Base-by-base conservation (phyloP, 2,797 vertebrate species). In the Coranthus polyacanthus region DNA sequence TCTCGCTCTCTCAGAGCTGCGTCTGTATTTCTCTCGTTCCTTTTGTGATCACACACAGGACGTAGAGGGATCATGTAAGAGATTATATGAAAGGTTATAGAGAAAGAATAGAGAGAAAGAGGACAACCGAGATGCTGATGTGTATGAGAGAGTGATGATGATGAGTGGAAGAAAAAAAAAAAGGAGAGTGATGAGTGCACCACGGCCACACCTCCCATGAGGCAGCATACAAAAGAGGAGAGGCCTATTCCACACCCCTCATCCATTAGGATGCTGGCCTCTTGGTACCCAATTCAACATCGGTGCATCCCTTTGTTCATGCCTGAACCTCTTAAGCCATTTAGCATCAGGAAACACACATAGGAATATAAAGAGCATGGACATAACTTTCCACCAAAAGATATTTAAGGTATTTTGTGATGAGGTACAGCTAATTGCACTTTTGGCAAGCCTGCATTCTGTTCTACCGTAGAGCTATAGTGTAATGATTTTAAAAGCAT, bases 211-310 rank as follows among this genome's bases (percentile, higher is more conserved):
- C 58, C 63, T 68, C 50, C 60, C 62, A 57, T 32, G 51, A 67
- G 72, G 55, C 56, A 39, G 64, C 21, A 1, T 16, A 59, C 55
- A 71, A 64, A 73, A 44, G 38, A 62, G 32, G 18, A 42, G 46
- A 52, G 45, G 57, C 63, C 46, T 44, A 29, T 68, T 72, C 54
- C 66, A 70, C 20, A 51, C 43, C 50, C 22, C 18, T 18, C 21
- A 12, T 84, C 74, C 69, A 85, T 81, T 89, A 79, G 43, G 50
- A 71, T 51, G 32, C 45, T 32, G 18, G 53, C 49, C 45, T 71
- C 18, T 72, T 56, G 49, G 17, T 53, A 21, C 49, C 51, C 38
- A 50, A 66, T 45, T 72, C 68, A 84, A 62, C 71, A 60, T 32
- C 8, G 3, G 29, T 59, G 62, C 63, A 54, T 49, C 45, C 39